Percentiles rank a stretch among this genome's conserved stretches.
Evolutionary conservation across 2,888 invertebrate genomes (phyloP).

Genomic region (Melanotus villosus): DNA sequence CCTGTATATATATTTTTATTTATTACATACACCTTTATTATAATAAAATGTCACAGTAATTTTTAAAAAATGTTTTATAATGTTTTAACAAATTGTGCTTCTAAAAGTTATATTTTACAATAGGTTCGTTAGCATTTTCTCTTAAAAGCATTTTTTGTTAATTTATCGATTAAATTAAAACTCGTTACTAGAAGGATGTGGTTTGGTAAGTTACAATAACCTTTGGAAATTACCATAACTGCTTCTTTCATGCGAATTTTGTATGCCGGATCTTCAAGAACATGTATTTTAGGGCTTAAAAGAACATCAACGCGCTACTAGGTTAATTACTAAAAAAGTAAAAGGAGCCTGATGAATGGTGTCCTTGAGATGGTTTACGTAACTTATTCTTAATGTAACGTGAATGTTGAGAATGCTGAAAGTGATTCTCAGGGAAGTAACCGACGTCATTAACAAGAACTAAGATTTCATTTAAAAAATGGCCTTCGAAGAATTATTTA

Average conservation of each 20-base stretch:
- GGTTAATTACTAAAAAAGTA: conserved; percentile 27
- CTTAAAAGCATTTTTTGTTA: not conserved
- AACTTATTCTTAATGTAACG: conserved; percentile 14
- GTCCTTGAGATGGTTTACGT: conserved; percentile 37
- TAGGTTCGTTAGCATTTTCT: not conserved
- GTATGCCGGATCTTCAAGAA: not conserved
- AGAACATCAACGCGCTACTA: not conserved
- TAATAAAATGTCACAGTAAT: too few relatives aligned
- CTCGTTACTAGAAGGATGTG: not conserved
- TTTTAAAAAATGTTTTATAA: too few relatives aligned
- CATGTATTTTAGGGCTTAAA: conserved; percentile 1
- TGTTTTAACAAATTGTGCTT: too few relatives aligned
- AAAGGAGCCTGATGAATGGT: conserved; percentile 14
- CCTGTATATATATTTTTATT: too few relatives aligned
- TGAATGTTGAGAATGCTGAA: conserved; percentile 29
- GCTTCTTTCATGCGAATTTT: not conserved
- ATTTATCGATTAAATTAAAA: not conserved
- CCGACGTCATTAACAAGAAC: not conserved
- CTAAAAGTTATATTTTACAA: not conserved
- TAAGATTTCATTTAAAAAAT: not conserved
- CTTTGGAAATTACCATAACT: conserved; percentile 3
- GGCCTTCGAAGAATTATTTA: not conserved
- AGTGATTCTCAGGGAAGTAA: conserved; percentile 32
- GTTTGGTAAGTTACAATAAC: not conserved
- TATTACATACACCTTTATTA: too few relatives aligned